Evolutionary conservation across 2,888 invertebrate genomes (phyloP).

Genomic region (Philhelius pedissequus): DNA sequence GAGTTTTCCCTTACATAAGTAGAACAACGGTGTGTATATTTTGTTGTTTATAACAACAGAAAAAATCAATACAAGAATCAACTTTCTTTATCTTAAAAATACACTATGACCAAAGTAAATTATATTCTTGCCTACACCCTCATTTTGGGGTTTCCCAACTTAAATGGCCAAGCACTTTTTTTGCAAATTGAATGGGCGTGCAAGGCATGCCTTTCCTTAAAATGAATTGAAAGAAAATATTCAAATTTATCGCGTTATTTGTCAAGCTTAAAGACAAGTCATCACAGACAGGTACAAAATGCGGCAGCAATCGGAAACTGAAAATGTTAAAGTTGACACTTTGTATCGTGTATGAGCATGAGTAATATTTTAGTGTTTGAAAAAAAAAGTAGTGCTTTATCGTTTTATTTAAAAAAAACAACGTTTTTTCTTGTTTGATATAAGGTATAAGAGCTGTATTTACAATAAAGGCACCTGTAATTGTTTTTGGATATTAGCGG

Average conservation of each 20-base stretch:
- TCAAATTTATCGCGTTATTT: constrained; percentile 24
- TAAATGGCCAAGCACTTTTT: constrained; percentile 10
- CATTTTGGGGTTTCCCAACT: background rate
- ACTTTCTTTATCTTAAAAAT: constrained; percentile 15
- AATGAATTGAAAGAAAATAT: constrained; percentile 20
- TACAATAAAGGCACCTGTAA: background rate
- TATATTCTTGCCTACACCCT: background rate
- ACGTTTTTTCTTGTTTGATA: background rate
- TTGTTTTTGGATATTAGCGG: too few relatives aligned
- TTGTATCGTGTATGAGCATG: constrained; percentile 13
- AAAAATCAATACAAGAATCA: background rate
- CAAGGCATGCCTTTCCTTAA: background rate
- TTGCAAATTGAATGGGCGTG: background rate
- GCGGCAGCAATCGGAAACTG: background rate
- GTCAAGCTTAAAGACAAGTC: background rate
- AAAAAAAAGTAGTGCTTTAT: background rate
- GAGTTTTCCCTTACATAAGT: background rate
- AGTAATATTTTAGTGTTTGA: background rate
- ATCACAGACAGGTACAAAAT: background rate
- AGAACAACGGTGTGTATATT: background rate
- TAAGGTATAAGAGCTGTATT: too few relatives aligned
- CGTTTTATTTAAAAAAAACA: background rate
- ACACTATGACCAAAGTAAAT: background rate
- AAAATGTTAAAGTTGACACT: background rate
- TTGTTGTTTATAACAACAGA: background rate